phyloP scores from a whole-genome alignment of 2,888 invertebrate species.

The Drosophila nigritarsus region DNA sequence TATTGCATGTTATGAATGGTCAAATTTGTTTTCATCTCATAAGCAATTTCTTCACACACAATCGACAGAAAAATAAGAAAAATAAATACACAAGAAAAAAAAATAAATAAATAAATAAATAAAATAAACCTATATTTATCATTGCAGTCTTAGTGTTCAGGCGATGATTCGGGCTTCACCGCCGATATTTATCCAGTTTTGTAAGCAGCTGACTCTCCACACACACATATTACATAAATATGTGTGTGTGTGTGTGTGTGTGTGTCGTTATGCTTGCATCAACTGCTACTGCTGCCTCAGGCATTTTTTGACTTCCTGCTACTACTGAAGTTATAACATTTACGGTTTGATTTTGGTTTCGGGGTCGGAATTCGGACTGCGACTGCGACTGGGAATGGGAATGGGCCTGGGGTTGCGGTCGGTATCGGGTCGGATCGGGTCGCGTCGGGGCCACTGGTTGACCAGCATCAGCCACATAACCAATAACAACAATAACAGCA shows the following conservation, averaged over 20 bases:
- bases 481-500: constrained; percentile 1
- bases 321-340: constrained; percentile 12
- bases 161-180: background rate
- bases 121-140: constrained; percentile 2
- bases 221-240: background rate
- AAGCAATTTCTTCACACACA: constrained; percentile 17
- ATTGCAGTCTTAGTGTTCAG: constrained; percentile 1
- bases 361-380: background rate
- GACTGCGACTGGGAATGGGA: background rate
- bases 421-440: background rate
- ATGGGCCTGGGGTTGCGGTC: background rate
- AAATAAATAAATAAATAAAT: background rate
- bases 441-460: background rate
- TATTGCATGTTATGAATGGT: constrained; percentile 16
- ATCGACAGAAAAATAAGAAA: background rate
- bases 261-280: background rate
- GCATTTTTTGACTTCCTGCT: constrained; percentile 7
- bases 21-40: constrained; percentile 34
- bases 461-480: constrained; percentile 1
- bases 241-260: background rate
- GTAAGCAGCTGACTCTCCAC: constrained; percentile 1
- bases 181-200: constrained; percentile 11
- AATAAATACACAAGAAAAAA: background rate
- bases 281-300: background rate
- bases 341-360: background rate